Evolutionary conservation across 2,888 invertebrate species (phyloP).

Genomic region (Chrysina gloriosa): DNA sequence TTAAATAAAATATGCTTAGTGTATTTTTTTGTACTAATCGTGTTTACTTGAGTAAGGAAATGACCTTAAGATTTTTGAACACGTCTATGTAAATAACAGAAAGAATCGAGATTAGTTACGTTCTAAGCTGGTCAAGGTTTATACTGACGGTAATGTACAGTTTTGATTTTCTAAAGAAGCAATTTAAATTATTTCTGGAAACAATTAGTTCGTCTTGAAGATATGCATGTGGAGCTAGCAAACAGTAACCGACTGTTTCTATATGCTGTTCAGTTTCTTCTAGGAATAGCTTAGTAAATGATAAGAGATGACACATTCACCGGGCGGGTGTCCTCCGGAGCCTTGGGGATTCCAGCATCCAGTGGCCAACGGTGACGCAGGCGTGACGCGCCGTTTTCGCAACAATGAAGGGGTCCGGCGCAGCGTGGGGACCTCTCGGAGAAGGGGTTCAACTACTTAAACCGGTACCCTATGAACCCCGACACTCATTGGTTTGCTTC

Average conservation of each 20-base stretch:
- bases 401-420: conserved; percentile 65
- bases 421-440: conserved; percentile 66
- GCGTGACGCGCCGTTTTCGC: conserved; percentile 69
- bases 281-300: conserved; percentile 22
- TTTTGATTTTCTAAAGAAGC: conserved; percentile 1
- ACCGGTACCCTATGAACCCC: conserved; percentile 58
- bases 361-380: conserved; percentile 67
- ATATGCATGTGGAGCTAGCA: conserved; percentile 2
- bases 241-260: conserved; percentile 5
- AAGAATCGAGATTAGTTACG: background rate
- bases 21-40: no score
- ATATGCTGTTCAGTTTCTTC: conserved; percentile 21
- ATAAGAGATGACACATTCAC: conserved; percentile 50
- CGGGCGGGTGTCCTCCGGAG: conserved; percentile 53
- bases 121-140: conserved; percentile 29
- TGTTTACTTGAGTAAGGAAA: conserved; percentile 15
- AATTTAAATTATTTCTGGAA: background rate
- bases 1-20: background rate
- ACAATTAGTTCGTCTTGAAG: conserved; percentile 15
- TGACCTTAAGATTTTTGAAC: conserved; percentile 1
- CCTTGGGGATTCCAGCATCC: conserved; percentile 63
- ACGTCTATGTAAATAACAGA: background rate
- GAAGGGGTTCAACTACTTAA: conserved; percentile 63
- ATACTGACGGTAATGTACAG: background rate
- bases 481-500: conserved; percentile 60